Conservation (phyloP, 2,888 invertebrate genomes). For the Terebella lapidaria region DNA sequence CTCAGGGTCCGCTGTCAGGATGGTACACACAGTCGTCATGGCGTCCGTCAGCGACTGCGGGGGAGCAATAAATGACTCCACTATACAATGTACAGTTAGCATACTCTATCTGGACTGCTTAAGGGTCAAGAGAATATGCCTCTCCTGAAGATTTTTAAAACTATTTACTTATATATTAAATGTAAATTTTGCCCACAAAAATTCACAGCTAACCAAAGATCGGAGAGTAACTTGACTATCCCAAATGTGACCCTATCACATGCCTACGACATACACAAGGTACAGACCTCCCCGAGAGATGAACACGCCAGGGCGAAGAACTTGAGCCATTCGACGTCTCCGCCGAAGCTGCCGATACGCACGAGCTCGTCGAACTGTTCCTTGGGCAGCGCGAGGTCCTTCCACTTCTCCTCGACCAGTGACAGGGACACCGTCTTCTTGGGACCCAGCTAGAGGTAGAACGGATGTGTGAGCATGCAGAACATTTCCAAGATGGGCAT, state of each 20-base stretch:
- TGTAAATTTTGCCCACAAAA: too few relatives aligned
- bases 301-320: constrained; percentile 68
- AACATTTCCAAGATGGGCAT: too few relatives aligned
- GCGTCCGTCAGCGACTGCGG: constrained; percentile 69
- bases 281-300: constrained; percentile 45
- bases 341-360: constrained; percentile 67
- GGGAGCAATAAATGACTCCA: neutral
- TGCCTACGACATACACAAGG: too few relatives aligned
- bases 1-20: constrained; percentile 76
- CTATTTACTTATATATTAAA: too few relatives aligned
- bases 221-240: too few relatives aligned
- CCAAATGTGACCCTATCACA: too few relatives aligned
- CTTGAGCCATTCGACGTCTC: constrained; percentile 66
- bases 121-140: too few relatives aligned
- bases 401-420: constrained; percentile 51
- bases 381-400: constrained; percentile 54
- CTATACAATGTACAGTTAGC: too few relatives aligned
- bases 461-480: too few relatives aligned
- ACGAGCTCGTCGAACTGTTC: constrained; percentile 66
- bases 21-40: constrained; percentile 75
- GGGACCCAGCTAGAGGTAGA: constrained; percentile 43
- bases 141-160: too few relatives aligned
- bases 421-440: constrained; percentile 42
- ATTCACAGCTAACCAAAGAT: too few relatives aligned
- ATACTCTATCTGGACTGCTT: too few relatives aligned